These are phyloP conservation scores for Brachionus plicatilis DNA, from an alignment of 1,140 invertebrate species.

Conservation along the genomic window DNA sequence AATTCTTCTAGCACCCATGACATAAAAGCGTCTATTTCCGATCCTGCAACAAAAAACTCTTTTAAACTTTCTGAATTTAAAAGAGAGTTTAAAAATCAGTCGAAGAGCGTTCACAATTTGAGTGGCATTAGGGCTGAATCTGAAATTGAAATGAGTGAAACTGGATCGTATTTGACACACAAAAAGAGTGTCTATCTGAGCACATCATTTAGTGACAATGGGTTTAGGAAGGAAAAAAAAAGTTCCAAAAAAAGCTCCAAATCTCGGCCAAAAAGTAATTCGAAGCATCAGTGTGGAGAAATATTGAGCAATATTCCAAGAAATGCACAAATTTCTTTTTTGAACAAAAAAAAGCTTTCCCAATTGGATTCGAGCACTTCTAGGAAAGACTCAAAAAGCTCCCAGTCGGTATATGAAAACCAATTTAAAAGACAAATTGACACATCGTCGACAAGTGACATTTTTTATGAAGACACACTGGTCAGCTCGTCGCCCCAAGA, in stretches of 20 bases:
- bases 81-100: constrained; percentile 20
- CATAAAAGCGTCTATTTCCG: neutral
- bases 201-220: neutral
- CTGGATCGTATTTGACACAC: neutral
- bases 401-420: neutral
- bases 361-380: neutral
- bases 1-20: neutral
- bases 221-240: neutral
- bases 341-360: neutral
- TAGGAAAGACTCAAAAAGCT: neutral
- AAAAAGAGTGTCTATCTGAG: neutral
- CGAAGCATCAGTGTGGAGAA: neutral
- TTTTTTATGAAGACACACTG: neutral
- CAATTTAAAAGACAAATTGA: neutral
- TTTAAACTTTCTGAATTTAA: constrained; percentile 29
- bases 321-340: neutral
- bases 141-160: neutral
- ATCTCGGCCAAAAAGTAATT: neutral
- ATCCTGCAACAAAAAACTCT: neutral
- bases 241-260: neutral
- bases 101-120: neutral
- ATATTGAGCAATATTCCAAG: neutral
- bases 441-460: neutral
- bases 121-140: neutral
- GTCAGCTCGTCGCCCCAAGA: neutral